Base-by-base conservation (phyloP, 2,888 invertebrate species). In the Coecobrya sp. region DNA sequence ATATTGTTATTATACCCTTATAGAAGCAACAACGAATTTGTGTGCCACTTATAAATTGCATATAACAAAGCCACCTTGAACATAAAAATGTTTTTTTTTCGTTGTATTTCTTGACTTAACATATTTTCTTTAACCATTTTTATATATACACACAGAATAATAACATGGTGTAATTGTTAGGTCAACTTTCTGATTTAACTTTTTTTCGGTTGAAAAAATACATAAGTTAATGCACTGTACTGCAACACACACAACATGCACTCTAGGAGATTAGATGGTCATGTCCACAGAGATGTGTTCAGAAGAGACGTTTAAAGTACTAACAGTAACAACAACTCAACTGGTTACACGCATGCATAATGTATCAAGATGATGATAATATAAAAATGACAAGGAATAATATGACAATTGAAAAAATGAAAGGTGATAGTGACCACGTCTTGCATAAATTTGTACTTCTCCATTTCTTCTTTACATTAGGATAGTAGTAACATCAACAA, bases 111-210 rank as follows among this genome's bases (percentile, higher is more conserved):
- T 49, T 76, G 73, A 79, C 49, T 79, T 25, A 49, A 49, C 10
- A 8, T 76, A 45, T 45, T 76, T 76, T n/a, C n/a, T 49, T 76
- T 13, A 36, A 68, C 25, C 13, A 68, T 68, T 27, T 30, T n/a
- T 68, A 68, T 36, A 70, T 49, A 25, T 25, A 76, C 13, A 25
- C n/a, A 42, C 70, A 70, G 16, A 68, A 76, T 52, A 79, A 52
- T 79, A 79, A 55, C 82, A 82, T 36, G 62, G 59, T 62, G 62
- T 82, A 82, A 82, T 82, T 82, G 82, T 62, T 82, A 62, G 82
- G 82, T 82, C 82, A 82, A 82, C 82, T 82, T 82, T 82, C 82
- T 42, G 62, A 82, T 62, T 82, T 62, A 59, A 36, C 36, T 62
- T 42, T n/a, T n/a, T n/a, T 82, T 82, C n/a, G 81, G 76, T 49